phyloP scores from a whole-genome alignment of 2,113 vertebrate species.

The Brachirus orientalis region DNA sequence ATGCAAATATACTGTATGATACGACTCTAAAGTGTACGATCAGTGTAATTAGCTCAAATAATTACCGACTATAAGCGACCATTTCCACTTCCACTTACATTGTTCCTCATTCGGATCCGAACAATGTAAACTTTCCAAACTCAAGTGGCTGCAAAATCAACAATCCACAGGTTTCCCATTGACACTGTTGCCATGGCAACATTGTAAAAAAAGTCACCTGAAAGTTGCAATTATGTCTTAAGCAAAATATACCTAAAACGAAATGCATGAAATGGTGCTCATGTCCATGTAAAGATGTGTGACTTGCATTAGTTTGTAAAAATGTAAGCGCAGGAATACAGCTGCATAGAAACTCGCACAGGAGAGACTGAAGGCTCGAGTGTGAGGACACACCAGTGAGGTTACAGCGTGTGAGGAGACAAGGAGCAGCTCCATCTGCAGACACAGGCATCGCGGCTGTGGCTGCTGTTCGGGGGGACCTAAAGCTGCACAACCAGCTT shows the following conservation, averaged over 20 bases:
- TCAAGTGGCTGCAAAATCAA: constrained; percentile 45
- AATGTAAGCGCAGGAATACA: too few relatives aligned
- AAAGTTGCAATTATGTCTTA: constrained; percentile 51
- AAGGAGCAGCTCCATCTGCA: too few relatives aligned
- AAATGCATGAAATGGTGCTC: constrained; percentile 44
- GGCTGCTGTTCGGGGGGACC: too few relatives aligned
- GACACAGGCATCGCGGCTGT: too few relatives aligned
- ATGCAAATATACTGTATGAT: constrained; percentile 34
- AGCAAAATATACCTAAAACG: constrained; percentile 38
- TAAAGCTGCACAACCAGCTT: constrained; percentile 48
- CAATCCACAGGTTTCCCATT: constrained; percentile 50
- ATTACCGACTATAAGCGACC: background rate
- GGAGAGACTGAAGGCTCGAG: too few relatives aligned
- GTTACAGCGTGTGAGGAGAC: constrained; percentile 3
- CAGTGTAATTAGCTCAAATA: background rate
- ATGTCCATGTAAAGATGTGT: constrained; percentile 21
- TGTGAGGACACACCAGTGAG: constrained; percentile 12
- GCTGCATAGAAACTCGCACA: too few relatives aligned
- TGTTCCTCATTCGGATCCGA: constrained; percentile 1
- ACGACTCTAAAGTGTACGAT: constrained; percentile 3
- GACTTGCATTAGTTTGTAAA: too few relatives aligned
- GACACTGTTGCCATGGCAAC: constrained; percentile 59
- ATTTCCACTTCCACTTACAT: background rate
- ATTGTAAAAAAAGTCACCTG: constrained; percentile 16
- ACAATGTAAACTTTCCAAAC: constrained; percentile 34